Percentiles rank a stretch among this genome's conserved stretches.
Conservation (phyloP, 2,797 vertebrate genomes). For the Pangasius sanitwongsei region DNA sequence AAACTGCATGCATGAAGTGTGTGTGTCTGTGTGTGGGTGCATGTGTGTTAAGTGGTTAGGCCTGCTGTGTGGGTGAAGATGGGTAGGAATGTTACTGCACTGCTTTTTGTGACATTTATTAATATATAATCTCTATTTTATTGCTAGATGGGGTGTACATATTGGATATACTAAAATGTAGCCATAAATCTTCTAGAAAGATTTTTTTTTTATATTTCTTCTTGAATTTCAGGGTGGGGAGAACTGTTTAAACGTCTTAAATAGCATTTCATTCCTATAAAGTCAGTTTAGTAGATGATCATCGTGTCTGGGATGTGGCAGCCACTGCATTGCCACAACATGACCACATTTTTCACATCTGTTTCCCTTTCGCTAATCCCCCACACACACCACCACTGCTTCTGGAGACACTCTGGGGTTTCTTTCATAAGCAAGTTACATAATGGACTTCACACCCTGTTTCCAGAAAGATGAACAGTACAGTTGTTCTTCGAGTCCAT, state of each 20-base stretch:
- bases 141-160: background rate
- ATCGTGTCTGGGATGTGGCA: constrained; percentile 8
- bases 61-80: constrained; percentile 10
- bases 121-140: background rate
- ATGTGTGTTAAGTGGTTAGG: background rate
- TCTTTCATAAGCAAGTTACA: constrained; percentile 20
- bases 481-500: constrained; percentile 4
- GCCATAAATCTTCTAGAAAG: background rate
- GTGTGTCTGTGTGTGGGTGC: background rate
- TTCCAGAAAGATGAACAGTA: constrained; percentile 21
- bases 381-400: constrained; percentile 7
- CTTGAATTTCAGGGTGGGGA: background rate
- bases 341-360: constrained; percentile 27
- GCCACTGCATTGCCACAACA: constrained; percentile 18
- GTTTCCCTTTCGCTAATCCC: constrained; percentile 25
- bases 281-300: background rate
- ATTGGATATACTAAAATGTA: background rate
- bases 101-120: constrained; percentile 8
- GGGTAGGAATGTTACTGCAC: constrained; percentile 2
- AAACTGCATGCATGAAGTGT: background rate
- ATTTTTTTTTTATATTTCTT: background rate
- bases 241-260: background rate
- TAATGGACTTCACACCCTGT: constrained; percentile 18
- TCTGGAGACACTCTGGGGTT: constrained; percentile 22
- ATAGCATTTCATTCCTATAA: constrained; percentile 22